Evolutionary conservation across 2,113 vertebrate species (phyloP).

Genomic region (Condylura cristata): DNA sequence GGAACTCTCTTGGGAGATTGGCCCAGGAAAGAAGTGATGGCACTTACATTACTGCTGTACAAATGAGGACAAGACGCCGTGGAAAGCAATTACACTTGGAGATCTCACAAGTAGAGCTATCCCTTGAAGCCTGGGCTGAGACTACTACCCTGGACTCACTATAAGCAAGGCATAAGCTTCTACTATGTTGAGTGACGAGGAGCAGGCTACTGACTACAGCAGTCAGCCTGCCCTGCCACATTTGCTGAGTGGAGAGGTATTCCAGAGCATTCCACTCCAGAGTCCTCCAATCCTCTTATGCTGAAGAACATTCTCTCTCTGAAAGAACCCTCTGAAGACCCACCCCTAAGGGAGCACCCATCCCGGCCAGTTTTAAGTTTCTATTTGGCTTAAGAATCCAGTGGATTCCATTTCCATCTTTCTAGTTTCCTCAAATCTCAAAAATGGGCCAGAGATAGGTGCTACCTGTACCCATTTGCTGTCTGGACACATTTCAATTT

Average conservation of each 20-base stretch:
- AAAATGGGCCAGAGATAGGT: background rate
- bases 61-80: background rate
- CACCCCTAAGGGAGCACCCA: background rate
- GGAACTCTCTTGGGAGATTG: background rate
- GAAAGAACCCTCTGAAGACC: background rate
- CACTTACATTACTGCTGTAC: background rate
- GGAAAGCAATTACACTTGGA: background rate
- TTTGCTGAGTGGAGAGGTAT: background rate
- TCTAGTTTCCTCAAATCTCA: background rate
- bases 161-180: background rate
- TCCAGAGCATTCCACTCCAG: background rate
- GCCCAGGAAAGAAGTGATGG: background rate
- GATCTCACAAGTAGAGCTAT: background rate
- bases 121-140: background rate
- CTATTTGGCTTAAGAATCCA: background rate
- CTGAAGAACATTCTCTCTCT: background rate
- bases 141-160: background rate
- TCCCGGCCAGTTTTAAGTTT: background rate
- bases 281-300: background rate
- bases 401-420: background rate
- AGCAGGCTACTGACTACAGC: background rate
- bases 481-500: background rate
- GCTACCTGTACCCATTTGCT: background rate
- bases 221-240: background rate
- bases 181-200: background rate